Conservation (phyloP, 2,888 invertebrate species). For the Drosophila phalerata region DNA sequence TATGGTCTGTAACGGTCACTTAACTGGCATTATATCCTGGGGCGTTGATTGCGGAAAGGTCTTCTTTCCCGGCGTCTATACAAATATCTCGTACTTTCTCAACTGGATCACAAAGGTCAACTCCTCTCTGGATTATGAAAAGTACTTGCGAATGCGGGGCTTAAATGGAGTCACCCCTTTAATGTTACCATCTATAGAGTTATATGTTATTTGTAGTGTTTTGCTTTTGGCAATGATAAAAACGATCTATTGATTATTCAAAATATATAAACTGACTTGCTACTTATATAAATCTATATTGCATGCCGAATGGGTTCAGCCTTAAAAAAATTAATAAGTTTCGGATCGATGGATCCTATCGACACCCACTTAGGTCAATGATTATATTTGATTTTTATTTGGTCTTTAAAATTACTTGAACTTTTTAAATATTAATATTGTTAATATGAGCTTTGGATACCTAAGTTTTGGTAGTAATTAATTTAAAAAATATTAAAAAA, state of each 20-base stretch:
- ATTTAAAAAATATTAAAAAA: no score
- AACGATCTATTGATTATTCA: background rate
- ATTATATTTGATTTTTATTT: no score
- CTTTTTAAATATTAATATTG: no score
- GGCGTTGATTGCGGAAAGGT: conserved; percentile 45
- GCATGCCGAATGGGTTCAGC: no score
- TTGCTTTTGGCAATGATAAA: background rate
- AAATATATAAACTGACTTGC: background rate
- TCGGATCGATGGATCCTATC: no score
- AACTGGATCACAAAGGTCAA: conserved; percentile 37
- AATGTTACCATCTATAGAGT: background rate
- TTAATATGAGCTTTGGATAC: no score
- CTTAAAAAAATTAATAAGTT: no score
- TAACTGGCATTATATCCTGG: conserved; percentile 49
- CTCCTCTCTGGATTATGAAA: conserved; percentile 29
- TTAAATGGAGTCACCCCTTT: background rate
- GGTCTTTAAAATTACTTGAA: no score
- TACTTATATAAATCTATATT: no score
- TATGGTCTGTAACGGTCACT: conserved; percentile 26
- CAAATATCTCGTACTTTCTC: conserved; percentile 36
- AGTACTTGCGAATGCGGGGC: background rate
- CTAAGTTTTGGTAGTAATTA: no score
- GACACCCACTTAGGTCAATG: no score
- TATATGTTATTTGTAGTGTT: background rate
- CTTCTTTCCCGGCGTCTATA: conserved; percentile 52